phyloP scores from a whole-genome alignment of 2,113 vertebrate genomes.

The Odontesthes bonariensis region DNA sequence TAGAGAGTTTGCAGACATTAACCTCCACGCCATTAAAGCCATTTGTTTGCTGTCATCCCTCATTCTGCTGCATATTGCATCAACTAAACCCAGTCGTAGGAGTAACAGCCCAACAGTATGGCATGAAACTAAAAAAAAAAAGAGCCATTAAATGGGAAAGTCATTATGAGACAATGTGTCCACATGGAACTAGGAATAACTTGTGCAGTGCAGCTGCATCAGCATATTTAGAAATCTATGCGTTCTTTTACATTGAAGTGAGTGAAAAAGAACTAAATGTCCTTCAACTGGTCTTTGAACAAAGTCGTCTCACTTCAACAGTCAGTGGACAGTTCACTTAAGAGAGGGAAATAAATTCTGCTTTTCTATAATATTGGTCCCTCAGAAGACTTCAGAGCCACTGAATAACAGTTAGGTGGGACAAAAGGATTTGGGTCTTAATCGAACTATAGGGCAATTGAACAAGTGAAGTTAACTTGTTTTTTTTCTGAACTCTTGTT shows the following conservation, averaged over 20 bases:
- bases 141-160: background rate
- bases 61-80: conserved; percentile 36
- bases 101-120: background rate
- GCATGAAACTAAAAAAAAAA: background rate
- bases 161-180: conserved; percentile 7
- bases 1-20: conserved; percentile 53
- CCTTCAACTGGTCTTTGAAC: conserved; percentile 21
- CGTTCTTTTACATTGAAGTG: background rate
- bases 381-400: conserved; percentile 50
- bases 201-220: background rate
- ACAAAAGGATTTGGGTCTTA: conserved; percentile 58
- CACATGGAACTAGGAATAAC: background rate
- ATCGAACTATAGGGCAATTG: conserved; percentile 67
- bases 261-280: conserved; percentile 7
- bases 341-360: conserved; percentile 45
- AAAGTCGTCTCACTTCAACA: conserved; percentile 11
- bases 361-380: conserved; percentile 50
- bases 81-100: background rate
- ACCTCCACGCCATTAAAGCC: conserved; percentile 39
- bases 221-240: background rate
- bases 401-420: conserved; percentile 45
- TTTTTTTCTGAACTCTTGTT: conserved; percentile 6
- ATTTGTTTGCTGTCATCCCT: conserved; percentile 44
- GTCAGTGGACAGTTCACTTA: conserved; percentile 44
- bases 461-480: conserved; percentile 52